A percentile compares a stretch with the other conserved stretches of the same genome.
Evolutionary conservation across 2,797 vertebrate species (phyloP).

Genomic region (Setipinna tenuifilis): DNA sequence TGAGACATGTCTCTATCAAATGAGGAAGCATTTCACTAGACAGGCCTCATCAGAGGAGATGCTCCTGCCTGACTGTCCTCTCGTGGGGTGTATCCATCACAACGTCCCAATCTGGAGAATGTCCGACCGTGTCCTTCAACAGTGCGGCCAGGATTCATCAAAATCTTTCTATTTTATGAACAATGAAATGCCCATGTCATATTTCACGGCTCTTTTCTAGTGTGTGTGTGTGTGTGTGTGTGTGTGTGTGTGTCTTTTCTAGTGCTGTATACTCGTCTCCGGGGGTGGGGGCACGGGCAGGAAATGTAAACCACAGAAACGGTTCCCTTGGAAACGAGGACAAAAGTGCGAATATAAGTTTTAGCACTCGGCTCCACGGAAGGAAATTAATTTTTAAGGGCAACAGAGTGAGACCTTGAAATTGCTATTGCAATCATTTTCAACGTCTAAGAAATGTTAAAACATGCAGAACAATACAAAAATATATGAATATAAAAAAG

Average conservation of each 20-base stretch:
- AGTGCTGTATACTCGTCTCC: not conserved
- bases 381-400: conserved; percentile 29
- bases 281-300: not conserved
- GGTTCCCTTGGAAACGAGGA: conserved; percentile 66
- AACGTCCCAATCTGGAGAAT: not conserved
- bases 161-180: not conserved
- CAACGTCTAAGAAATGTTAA: not conserved
- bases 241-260: too few relatives aligned
- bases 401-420: not conserved
- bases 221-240: too few relatives aligned
- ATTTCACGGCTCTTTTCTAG: not conserved
- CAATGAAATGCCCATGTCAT: conserved; percentile 8
- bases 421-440: conserved; percentile 20
- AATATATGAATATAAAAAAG: not conserved
- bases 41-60: not conserved
- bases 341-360: conserved; percentile 45
- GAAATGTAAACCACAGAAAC: conserved; percentile 62
- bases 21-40: not conserved
- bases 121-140: conserved; percentile 5
- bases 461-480: not conserved
- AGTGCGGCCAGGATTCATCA: conserved; percentile 1
- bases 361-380: conserved; percentile 27
- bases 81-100: conserved; percentile 34
- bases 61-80: conserved; percentile 21
- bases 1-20: conserved; percentile 28